Conservation (phyloP, 2,113 vertebrate genomes). For the Circaetus cinerascens region DNA sequence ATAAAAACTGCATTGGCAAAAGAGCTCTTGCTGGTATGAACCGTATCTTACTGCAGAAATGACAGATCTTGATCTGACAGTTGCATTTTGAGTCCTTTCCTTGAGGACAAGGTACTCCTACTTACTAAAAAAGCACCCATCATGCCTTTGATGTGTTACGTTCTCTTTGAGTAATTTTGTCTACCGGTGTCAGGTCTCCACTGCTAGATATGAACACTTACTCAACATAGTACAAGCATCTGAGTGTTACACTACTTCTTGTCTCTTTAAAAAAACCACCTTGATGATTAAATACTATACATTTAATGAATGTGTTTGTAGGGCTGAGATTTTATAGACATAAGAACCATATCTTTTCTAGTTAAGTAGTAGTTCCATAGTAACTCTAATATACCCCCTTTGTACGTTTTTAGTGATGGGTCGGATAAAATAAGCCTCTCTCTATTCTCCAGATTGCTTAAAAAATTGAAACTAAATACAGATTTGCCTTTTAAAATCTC, state of each 20-base stretch:
- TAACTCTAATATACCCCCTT: background rate
- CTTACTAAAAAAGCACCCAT: background rate
- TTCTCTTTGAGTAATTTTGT: background rate
- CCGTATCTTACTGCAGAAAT: background rate
- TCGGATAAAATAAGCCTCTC: background rate
- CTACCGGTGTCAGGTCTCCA: background rate
- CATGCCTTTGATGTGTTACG: background rate
- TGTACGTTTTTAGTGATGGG: background rate
- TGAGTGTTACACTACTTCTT: background rate
- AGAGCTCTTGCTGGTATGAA: background rate
- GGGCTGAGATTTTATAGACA: background rate
- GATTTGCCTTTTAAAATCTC: background rate
- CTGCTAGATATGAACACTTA: background rate
- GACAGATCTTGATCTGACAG: background rate
- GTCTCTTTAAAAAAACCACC: background rate
- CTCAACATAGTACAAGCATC: background rate
- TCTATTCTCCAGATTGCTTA: background rate
- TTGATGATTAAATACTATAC: background rate
- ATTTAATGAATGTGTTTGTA: background rate
- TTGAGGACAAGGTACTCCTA: background rate
- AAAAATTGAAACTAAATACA: background rate
- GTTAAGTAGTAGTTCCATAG: background rate
- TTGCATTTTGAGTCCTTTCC: background rate
- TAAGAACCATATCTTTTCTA: background rate
- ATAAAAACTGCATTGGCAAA: background rate